Conservation (phyloP, 2,888 invertebrate species). For the Pherbina coryleti region DNA sequence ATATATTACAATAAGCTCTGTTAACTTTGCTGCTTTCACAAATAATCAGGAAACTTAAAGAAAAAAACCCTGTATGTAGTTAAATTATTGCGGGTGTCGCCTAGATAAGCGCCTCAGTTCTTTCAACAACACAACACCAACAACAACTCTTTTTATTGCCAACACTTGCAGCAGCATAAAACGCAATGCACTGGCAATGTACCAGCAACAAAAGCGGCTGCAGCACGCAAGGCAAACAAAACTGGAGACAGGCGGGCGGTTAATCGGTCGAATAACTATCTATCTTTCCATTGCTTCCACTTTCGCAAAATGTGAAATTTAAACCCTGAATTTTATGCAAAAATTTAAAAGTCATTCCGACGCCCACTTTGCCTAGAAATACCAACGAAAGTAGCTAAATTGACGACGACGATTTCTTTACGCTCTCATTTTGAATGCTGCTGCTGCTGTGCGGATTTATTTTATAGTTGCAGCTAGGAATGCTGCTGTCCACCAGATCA, state of each 20-base stretch:
- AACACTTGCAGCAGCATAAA: neutral
- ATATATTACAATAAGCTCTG: neutral
- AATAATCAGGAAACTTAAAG: neutral
- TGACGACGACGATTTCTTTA: neutral
- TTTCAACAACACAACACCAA: neutral
- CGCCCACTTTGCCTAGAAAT: neutral
- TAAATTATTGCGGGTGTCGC: neutral
- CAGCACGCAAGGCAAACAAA: neutral
- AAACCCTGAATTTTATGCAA: neutral
- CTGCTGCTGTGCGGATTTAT: neutral
- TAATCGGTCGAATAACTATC: too few relatives aligned
- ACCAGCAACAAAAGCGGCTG: neutral
- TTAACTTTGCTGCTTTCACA: neutral
- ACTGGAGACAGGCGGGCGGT: neutral
- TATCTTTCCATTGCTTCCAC: neutral
- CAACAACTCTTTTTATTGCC: neutral
- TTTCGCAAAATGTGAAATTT: constrained; percentile 1
- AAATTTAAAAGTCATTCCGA: neutral
- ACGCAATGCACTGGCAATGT: neutral
- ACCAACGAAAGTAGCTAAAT: neutral
- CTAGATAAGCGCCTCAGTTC: neutral
- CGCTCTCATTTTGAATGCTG: neutral
- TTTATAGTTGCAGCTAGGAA: too few relatives aligned
- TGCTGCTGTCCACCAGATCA: too few relatives aligned
- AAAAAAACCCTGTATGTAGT: neutral